Evolutionary conservation across 2,113 vertebrate genomes (phyloP).

Genomic region (Lasiurus borealis): DNA sequence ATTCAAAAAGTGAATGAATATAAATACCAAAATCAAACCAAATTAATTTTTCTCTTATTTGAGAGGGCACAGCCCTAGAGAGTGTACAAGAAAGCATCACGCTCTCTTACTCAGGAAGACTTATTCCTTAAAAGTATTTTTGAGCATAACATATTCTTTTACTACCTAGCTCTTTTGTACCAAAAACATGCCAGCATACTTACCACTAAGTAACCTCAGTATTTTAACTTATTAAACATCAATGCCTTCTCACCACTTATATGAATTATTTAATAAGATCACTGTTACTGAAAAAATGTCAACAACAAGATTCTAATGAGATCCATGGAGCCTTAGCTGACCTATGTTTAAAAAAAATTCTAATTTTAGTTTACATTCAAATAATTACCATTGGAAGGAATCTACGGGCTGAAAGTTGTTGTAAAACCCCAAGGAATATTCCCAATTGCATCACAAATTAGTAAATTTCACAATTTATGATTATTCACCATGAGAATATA

Average conservation of each 20-base stretch:
- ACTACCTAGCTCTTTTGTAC: not conserved
- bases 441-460: not conserved
- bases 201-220: not conserved
- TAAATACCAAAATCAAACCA: not conserved
- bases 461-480: not conserved
- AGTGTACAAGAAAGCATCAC: not conserved
- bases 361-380: not conserved
- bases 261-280: not conserved
- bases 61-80: not conserved
- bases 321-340: not conserved
- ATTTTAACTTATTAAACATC: slow-evolving; percentile 13
- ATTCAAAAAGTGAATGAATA: not conserved
- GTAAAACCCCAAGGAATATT: not conserved
- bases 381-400: not conserved
- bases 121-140: not conserved
- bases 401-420: not conserved
- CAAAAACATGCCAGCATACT: not conserved
- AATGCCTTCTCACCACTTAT: not conserved
- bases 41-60: slow-evolving; percentile 26
- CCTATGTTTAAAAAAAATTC: not conserved
- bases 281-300: not conserved
- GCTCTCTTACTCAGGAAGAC: not conserved
- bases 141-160: not conserved
- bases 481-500: not conserved
- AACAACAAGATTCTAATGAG: not conserved